phyloP scores from a whole-genome alignment of 2,888 invertebrate genomes.

The Apamea anceps region DNA sequence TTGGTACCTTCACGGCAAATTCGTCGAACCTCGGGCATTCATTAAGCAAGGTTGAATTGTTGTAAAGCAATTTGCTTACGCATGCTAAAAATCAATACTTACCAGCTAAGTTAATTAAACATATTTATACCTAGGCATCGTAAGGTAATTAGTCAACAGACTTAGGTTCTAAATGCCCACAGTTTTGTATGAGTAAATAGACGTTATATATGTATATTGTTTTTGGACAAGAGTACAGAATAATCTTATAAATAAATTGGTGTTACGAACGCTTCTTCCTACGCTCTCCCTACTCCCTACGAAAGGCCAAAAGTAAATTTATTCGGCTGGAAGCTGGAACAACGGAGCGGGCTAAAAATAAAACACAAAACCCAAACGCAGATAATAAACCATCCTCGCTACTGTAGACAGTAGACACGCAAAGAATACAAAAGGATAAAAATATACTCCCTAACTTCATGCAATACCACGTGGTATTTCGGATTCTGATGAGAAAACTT shows the following conservation, averaged over 20 bases:
- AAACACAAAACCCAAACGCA: slow-evolving; percentile 38
- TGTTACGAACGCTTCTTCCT: slow-evolving; percentile 14
- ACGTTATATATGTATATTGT: not conserved
- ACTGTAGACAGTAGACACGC: slow-evolving; percentile 18
- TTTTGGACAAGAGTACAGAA: not conserved
- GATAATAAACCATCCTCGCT: slow-evolving; percentile 40
- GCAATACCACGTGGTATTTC: slow-evolving; percentile 30
- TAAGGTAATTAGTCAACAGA: slow-evolving; percentile 38
- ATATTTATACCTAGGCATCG: slow-evolving; percentile 9
- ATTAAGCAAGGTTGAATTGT: slow-evolving; percentile 57
- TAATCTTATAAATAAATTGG: slow-evolving; percentile 29
- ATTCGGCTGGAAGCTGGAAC: slow-evolving; percentile 44
- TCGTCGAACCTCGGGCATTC: slow-evolving; percentile 50
- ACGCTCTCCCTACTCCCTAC: slow-evolving; percentile 4
- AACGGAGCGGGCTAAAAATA: slow-evolving; percentile 54
- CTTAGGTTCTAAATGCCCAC: slow-evolving; percentile 1
- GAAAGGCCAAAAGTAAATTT: slow-evolving; percentile 33
- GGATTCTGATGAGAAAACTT: slow-evolving; percentile 32
- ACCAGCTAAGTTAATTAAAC: slow-evolving; percentile 58
- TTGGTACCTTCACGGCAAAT: slow-evolving; percentile 50
- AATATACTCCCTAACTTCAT: slow-evolving; percentile 36
- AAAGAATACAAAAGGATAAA: slow-evolving; percentile 57
- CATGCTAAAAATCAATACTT: slow-evolving; percentile 64
- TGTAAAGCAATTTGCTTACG: slow-evolving; percentile 56
- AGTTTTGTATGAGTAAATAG: slow-evolving; percentile 4